Percentiles rank a stretch among this genome's conserved stretches.
phyloP scores from a whole-genome alignment of 2,888 invertebrate species.

The Glyphotaelius pellucidus region DNA sequence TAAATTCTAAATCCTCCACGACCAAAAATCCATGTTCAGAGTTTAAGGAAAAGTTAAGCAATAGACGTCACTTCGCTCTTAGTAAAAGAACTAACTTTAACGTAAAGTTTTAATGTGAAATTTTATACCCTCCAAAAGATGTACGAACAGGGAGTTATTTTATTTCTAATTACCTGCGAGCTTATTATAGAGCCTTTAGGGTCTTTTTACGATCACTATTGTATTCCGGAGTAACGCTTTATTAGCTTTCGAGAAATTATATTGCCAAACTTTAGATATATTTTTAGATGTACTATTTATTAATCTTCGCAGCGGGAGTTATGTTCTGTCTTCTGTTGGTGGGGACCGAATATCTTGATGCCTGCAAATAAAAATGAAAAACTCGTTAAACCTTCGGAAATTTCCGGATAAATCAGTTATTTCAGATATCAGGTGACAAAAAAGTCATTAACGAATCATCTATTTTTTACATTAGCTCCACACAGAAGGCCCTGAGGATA shows the following conservation, averaged over 20 bases:
- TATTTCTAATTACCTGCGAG: conserved; percentile 50
- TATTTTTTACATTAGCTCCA: too few relatives aligned
- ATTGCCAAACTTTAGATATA: conserved; percentile 7
- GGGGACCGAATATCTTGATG: background rate
- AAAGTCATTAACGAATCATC: background rate
- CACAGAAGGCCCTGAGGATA: too few relatives aligned
- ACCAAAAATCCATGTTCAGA: conserved; percentile 5
- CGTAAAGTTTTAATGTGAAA: conserved; percentile 38
- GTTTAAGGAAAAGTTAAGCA: conserved; percentile 34
- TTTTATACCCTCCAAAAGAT: conserved; percentile 28
- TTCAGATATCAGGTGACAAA: background rate
- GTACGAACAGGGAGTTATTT: conserved; percentile 28
- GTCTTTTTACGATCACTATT: conserved; percentile 50
- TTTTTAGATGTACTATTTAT: conserved; percentile 41
- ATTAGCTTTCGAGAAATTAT: conserved; percentile 32
- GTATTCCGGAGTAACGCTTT: conserved; percentile 41
- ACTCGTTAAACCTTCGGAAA: background rate
- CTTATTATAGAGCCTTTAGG: conserved; percentile 41
- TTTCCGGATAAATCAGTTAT: background rate
- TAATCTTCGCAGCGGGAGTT: conserved; percentile 16
- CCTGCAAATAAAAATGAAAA: conserved; percentile 16
- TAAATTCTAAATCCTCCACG: conserved; percentile 20
- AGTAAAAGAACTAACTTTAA: conserved; percentile 32
- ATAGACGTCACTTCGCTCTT: conserved; percentile 26
- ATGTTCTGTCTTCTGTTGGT: background rate